These are phyloP conservation scores for Hypena proboscidalis DNA, from an alignment of 2,888 invertebrate genomes.

Conservation along the genomic window DNA sequence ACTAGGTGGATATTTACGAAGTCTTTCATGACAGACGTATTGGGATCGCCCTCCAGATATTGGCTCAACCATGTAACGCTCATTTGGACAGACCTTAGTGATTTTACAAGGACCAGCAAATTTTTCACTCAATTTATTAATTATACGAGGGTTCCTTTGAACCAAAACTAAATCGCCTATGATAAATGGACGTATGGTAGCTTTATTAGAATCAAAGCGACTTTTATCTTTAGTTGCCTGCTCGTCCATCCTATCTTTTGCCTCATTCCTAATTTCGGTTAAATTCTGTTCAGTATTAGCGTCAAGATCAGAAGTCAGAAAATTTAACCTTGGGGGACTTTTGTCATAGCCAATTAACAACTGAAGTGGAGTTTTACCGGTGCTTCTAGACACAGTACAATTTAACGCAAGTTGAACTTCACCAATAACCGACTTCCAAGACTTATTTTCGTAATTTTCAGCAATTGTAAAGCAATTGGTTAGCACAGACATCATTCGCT, in stretches of 20 bases:
- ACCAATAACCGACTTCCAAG: constrained; percentile 30
- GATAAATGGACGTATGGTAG: constrained; percentile 19
- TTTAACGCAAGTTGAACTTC: constrained; percentile 35
- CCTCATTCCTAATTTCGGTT: constrained; percentile 6
- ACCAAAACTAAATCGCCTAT: constrained; percentile 9
- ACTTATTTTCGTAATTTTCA: constrained; percentile 12
- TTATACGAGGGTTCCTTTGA: constrained; percentile 14
- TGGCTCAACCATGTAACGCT: constrained; percentile 13
- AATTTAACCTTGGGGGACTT: constrained; percentile 17
- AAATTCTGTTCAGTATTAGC: constrained; percentile 17
- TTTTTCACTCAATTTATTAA: constrained; percentile 22
- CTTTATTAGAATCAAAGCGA: constrained; percentile 19
- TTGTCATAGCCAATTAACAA: constrained; percentile 27
- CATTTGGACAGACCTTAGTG: constrained; percentile 18
- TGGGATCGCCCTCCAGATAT: no score
- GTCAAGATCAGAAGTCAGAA: constrained; percentile 7
- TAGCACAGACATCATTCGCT: constrained; percentile 28
- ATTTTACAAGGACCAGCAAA: constrained; percentile 22
- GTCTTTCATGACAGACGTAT: no score
- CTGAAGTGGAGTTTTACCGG: constrained; percentile 27
- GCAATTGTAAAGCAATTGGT: constrained; percentile 24
- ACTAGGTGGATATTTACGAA: no score
- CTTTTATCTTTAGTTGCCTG: constrained; percentile 1
- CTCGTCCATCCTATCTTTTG: constrained; percentile 16
- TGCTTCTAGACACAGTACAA: constrained; percentile 23